Percentiles rank a stretch among this genome's conserved stretches.
phyloP scores from a whole-genome alignment of 2,888 invertebrate species.

The Pammene aurita region DNA sequence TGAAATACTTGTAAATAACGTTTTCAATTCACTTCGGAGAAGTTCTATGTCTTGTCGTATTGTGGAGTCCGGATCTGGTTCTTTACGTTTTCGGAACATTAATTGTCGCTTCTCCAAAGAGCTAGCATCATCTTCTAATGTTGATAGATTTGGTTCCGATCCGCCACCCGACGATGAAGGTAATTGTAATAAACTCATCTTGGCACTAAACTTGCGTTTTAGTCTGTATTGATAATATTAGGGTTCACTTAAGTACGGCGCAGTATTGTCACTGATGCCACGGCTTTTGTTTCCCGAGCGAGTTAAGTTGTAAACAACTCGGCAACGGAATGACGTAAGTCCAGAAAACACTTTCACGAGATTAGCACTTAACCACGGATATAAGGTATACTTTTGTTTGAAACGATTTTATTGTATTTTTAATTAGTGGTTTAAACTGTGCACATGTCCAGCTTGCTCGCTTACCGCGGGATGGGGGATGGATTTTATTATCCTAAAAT shows the following conservation, averaged over 20 bases:
- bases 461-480: too few relatives aligned
- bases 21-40: constrained; percentile 4
- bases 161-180: neutral
- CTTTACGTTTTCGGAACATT: constrained; percentile 13
- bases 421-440: neutral
- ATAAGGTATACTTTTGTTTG: neutral
- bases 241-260: neutral
- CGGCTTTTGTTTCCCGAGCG: neutral
- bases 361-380: neutral
- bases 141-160: constrained; percentile 10
- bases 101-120: neutral
- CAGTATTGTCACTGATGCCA: neutral
- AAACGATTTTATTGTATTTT: neutral
- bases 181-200: neutral
- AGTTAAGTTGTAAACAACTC: neutral
- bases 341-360: neutral
- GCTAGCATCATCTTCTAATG: neutral
- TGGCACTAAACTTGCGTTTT: neutral
- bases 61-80: constrained; percentile 4
- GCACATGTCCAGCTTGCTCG: neutral
- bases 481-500: too few relatives aligned
- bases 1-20: neutral
- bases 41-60: neutral
- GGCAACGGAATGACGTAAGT: neutral
- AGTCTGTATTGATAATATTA: neutral